Evolutionary conservation across 2,888 invertebrate genomes (phyloP).

Genomic region (Nasonovia ribisnigri): DNA sequence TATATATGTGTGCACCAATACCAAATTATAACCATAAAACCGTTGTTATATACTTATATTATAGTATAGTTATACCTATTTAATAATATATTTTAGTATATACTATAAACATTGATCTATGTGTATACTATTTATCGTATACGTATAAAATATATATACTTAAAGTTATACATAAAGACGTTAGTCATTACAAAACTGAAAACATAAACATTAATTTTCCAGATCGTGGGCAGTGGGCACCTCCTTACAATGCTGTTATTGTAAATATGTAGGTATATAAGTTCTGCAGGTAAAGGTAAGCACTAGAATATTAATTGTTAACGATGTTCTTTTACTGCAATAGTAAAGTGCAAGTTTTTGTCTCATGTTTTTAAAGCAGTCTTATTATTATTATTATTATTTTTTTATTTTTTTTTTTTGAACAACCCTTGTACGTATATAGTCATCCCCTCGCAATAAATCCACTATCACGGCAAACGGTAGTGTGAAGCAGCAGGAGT

Average conservation of each 20-base stretch:
- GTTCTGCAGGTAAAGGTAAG: neutral
- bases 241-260: neutral
- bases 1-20: too few relatives aligned
- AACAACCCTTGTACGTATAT: constrained; percentile 33
- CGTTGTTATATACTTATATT: too few relatives aligned
- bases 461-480: constrained; percentile 15
- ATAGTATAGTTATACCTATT: too few relatives aligned
- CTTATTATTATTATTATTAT: constrained; percentile 12
- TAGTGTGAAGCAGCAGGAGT: constrained; percentile 34
- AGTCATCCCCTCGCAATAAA: constrained; percentile 40
- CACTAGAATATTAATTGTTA: neutral
- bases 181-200: too few relatives aligned
- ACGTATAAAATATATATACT: too few relatives aligned
- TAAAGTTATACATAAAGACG: too few relatives aligned
- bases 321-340: neutral
- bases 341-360: neutral
- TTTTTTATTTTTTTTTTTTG: neutral
- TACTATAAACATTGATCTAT: too few relatives aligned
- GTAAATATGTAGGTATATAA: neutral
- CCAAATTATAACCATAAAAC: too few relatives aligned
- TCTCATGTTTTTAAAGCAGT: constrained; percentile 33
- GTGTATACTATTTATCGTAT: too few relatives aligned
- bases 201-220: neutral
- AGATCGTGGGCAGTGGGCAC: neutral
- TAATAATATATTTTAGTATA: too few relatives aligned